phyloP scores from a whole-genome alignment of 2,113 vertebrate species.

The Macrotis lagotis region DNA sequence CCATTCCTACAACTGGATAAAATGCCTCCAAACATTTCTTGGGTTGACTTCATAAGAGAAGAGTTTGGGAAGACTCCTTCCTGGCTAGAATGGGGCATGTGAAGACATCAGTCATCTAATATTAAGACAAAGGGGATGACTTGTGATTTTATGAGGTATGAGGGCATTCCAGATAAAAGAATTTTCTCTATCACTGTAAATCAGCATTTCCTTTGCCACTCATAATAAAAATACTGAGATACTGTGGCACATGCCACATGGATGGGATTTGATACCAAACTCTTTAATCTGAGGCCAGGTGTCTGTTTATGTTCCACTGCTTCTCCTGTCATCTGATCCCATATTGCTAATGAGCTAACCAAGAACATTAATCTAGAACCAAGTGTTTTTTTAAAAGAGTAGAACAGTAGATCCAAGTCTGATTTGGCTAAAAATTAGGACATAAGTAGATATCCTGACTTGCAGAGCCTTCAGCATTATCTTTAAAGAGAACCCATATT shows the following conservation, averaged over 20 bases:
- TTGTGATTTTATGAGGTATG: neutral
- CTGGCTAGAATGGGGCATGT: neutral
- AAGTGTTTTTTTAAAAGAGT: no score
- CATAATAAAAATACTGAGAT: no score
- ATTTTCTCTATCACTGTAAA: neutral
- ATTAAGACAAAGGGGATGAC: no score
- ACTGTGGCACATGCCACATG: no score
- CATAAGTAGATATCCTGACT: neutral
- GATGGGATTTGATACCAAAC: no score
- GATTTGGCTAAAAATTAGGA: neutral
- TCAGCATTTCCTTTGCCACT: neutral
- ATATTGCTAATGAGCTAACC: no score
- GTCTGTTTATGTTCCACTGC: no score
- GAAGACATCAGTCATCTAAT: neutral
- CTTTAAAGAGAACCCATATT: neutral
- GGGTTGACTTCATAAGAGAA: neutral
- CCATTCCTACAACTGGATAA: neutral
- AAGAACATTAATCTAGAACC: no score
- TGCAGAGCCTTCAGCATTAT: neutral
- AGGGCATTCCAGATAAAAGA: neutral
- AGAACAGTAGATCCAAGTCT: no score
- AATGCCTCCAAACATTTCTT: neutral
- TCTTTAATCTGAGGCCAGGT: no score
- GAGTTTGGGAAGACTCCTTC: neutral
- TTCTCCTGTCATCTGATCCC: no score